Conservation (phyloP, 2,888 invertebrate species). For the Sarcophaga variegata region DNA sequence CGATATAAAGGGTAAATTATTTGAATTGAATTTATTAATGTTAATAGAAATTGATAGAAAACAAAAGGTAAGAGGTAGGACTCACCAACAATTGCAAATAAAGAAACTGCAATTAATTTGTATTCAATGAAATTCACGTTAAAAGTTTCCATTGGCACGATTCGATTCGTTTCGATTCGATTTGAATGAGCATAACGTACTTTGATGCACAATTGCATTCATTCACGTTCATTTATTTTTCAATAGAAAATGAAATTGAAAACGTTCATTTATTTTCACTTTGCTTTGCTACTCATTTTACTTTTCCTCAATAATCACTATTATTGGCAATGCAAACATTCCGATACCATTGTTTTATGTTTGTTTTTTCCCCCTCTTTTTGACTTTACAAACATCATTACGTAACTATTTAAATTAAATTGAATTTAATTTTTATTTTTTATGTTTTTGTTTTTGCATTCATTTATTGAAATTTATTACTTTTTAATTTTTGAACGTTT, state of each 20-base stretch:
- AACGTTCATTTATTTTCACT: conserved; percentile 4
- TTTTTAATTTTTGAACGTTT: background rate
- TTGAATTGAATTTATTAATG: background rate
- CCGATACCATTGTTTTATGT: background rate
- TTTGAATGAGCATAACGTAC: too few relatives aligned
- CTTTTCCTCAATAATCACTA: background rate
- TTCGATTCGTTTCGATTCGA: background rate
- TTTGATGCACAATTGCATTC: background rate
- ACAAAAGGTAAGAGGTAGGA: background rate
- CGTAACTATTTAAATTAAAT: conserved; percentile 6
- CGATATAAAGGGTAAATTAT: background rate
- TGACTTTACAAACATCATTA: background rate
- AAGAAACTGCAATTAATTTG: conserved; percentile 26
- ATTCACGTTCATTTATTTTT: background rate
- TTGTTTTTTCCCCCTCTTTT: background rate
- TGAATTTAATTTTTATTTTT: background rate
- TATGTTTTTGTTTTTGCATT: conserved; percentile 4
- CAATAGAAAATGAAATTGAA: conserved; percentile 6
- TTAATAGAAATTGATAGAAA: background rate
- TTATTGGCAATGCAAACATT: background rate
- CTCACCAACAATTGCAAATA: background rate
- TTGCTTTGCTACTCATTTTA: background rate
- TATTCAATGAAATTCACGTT: background rate
- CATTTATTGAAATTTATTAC: conserved; percentile 15
- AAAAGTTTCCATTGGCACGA: background rate